Conservation (phyloP, 1,140 invertebrate species). For the Sycophila sp. region DNA sequence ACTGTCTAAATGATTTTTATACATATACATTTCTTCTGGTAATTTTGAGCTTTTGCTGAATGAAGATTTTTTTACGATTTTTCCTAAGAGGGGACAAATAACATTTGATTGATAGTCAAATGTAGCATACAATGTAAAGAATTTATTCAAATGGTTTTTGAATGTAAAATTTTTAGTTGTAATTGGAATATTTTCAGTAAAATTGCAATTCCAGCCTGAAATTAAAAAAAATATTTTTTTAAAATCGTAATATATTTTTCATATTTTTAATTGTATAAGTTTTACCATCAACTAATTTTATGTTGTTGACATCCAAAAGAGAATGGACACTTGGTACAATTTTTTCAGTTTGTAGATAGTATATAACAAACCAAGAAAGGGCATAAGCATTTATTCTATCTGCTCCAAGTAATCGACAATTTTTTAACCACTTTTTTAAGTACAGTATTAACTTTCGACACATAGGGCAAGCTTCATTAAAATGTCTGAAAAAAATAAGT, state of each 20-base stretch:
- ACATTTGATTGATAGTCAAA: slow-evolving; percentile 63
- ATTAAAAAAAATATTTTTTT: background rate
- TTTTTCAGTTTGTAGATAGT: slow-evolving; percentile 51
- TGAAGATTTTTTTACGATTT: background rate
- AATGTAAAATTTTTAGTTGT: background rate
- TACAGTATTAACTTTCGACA: slow-evolving; percentile 56
- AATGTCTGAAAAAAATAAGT: slow-evolving; percentile 51
- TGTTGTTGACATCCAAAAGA: slow-evolving; percentile 5
- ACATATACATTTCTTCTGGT: background rate
- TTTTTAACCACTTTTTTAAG: slow-evolving; percentile 65
- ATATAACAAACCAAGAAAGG: slow-evolving; percentile 53
- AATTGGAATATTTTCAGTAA: slow-evolving; percentile 34
- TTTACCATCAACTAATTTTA: slow-evolving; percentile 32
- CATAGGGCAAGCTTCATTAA: slow-evolving; percentile 53
- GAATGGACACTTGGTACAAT: slow-evolving; percentile 21
- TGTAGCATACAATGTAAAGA: slow-evolving; percentile 63
- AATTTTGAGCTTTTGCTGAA: background rate
- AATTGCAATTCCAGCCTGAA: slow-evolving; percentile 35
- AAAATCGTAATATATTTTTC: background rate
- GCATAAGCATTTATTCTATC: slow-evolving; percentile 45
- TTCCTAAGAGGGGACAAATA: slow-evolving; percentile 65
- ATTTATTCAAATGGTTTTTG: slow-evolving; percentile 54
- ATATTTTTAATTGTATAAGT: background rate
- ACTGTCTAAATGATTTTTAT: background rate
- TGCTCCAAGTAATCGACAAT: slow-evolving; percentile 41